These are phyloP conservation scores for Xiphophorus couchianus DNA, from an alignment of 2,113 vertebrate species.

Conservation along the genomic window DNA sequence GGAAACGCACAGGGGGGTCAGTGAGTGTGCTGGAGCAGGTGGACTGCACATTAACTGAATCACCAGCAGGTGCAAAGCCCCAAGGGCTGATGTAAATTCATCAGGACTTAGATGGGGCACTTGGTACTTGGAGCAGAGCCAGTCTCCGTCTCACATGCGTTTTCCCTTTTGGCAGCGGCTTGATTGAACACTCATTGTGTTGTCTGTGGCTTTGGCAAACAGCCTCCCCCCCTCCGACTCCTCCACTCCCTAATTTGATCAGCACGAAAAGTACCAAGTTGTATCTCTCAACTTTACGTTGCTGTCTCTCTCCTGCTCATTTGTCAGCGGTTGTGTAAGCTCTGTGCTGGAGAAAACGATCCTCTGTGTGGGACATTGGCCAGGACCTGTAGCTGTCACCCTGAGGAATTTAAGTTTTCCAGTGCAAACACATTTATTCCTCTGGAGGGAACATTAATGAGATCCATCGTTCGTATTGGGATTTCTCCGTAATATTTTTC, in stretches of 20 bases:
- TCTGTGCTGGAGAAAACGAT: constrained; percentile 34
- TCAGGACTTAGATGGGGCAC: constrained; percentile 73
- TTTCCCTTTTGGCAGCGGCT: constrained; percentile 64
- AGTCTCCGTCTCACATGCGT: constrained; percentile 68
- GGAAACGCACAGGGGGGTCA: constrained; percentile 49
- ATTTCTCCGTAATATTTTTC: constrained; percentile 43
- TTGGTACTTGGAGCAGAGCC: constrained; percentile 72
- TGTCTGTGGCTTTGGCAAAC: constrained; percentile 72
- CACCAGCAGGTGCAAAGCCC: constrained; percentile 79
- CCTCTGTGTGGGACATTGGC: constrained; percentile 32
- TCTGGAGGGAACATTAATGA: constrained; percentile 31
- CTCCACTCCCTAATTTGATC: constrained; percentile 60
- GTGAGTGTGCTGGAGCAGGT: constrained; percentile 64
- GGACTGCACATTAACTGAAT: constrained; percentile 71
- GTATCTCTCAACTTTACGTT: constrained; percentile 29
- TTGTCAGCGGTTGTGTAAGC: constrained; percentile 53
- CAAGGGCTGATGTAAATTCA: constrained; percentile 73
- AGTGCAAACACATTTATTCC: constrained; percentile 13
- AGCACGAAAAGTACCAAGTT: constrained; percentile 48
- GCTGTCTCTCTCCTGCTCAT: constrained; percentile 34
- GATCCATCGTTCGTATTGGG: constrained; percentile 23
- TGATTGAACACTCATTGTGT: constrained; percentile 73
- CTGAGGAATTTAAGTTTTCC: constrained; percentile 33
- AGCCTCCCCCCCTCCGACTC: constrained; percentile 21
- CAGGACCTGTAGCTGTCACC: constrained; percentile 27